phyloP scores from a whole-genome alignment of 2,888 invertebrate genomes.

The Oligia latruncula region DNA sequence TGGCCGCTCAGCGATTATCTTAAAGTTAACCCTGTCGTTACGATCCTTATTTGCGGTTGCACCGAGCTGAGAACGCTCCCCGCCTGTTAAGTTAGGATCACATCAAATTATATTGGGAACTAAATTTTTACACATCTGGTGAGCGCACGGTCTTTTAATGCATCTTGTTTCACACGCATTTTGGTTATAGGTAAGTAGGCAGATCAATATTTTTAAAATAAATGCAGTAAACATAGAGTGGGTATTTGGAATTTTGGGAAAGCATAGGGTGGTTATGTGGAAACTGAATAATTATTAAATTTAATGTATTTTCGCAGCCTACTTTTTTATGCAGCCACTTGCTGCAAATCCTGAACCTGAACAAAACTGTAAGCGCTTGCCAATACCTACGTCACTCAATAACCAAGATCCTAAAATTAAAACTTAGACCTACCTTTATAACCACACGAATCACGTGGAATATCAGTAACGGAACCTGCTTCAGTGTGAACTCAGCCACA shows the following conservation, averaged over 20 bases:
- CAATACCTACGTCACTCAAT: neutral
- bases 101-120: constrained; percentile 65
- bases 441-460: constrained; percentile 7
- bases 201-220: neutral
- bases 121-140: constrained; percentile 64
- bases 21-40: constrained; percentile 86
- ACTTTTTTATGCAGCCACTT: neutral
- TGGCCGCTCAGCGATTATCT: constrained; percentile 85
- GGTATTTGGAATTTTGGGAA: neutral
- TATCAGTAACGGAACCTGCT: constrained; percentile 12
- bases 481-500: constrained; percentile 58
- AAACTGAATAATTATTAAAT: neutral
- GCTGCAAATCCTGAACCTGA: neutral
- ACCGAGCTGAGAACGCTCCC: constrained; percentile 72
- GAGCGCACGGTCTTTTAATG: constrained; percentile 37
- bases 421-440: neutral
- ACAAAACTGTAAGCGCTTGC: neutral
- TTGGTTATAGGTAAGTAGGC: neutral
- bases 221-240: too few species aligned
- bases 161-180: constrained; percentile 47
- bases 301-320: neutral
- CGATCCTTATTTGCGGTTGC: constrained; percentile 85
- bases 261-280: fast-evolving
- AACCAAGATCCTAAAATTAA: neutral
- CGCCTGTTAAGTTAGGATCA: constrained; percentile 70